Percentiles rank a stretch among this genome's conserved stretches.
phyloP scores from a whole-genome alignment of 2,888 invertebrate species.

The Danaus chrysippus region DNA sequence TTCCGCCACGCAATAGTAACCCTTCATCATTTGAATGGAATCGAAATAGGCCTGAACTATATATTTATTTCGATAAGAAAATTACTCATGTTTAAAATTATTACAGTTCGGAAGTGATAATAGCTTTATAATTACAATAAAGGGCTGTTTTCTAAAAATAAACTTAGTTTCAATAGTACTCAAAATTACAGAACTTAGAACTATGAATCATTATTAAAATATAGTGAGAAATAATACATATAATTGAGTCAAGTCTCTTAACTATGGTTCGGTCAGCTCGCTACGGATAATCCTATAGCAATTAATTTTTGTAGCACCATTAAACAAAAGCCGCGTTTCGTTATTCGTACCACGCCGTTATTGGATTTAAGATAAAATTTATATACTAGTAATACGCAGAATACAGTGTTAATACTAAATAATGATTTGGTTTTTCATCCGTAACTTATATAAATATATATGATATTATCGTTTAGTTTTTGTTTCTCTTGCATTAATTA shows the following conservation, averaged over 20 bases:
- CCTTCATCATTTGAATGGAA: conserved; percentile 43
- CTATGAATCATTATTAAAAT: not conserved
- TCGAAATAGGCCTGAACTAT: conserved; percentile 1
- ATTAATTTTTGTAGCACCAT: conserved; percentile 22
- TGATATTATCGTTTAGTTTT: not conserved
- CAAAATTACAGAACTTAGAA: too few relatives aligned
- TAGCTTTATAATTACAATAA: not conserved
- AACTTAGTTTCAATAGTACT: too few relatives aligned
- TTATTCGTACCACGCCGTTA: conserved; percentile 9
- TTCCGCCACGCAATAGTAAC: conserved; percentile 58
- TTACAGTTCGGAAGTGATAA: not conserved
- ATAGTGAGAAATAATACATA: conserved; percentile 5
- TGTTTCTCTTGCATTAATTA: conserved; percentile 3
- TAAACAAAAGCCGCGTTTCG: conserved; percentile 9
- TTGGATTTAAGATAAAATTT: not conserved
- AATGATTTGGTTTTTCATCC: too few relatives aligned
- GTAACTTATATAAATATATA: too few relatives aligned
- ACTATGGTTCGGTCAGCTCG: conserved; percentile 15
- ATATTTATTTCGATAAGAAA: conserved; percentile 2
- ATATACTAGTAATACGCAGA: too few relatives aligned
- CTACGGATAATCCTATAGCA: conserved; percentile 17
- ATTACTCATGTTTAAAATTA: not conserved
- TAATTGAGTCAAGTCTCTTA: conserved; percentile 13
- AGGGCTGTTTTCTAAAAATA: not conserved
- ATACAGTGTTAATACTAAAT: too few relatives aligned